A percentile compares a stretch with the other conserved stretches of the same genome.
phyloP scores from a whole-genome alignment of 2,888 invertebrate species.

The Tiliacea citrago region DNA sequence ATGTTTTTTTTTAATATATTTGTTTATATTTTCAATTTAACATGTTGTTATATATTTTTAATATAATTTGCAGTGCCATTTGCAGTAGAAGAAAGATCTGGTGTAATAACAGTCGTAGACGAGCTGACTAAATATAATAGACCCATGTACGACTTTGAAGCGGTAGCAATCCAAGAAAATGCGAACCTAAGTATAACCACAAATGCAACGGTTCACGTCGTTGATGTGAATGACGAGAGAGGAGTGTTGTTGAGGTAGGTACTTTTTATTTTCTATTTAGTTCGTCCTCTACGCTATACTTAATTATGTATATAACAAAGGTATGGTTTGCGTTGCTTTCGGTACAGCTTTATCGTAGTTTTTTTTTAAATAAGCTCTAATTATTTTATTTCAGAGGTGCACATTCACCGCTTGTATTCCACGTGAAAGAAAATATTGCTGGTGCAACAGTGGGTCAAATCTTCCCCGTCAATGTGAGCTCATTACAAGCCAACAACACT shows the following conservation, averaged over 20 bases:
- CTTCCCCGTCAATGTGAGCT: conserved; percentile 90
- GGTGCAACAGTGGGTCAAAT: conserved; percentile 94
- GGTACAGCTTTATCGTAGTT: no score
- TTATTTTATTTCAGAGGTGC: conserved; percentile 90
- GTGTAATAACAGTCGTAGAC: conserved; percentile 96
- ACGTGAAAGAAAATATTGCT: conserved; percentile 94
- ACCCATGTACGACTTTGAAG: conserved; percentile 95
- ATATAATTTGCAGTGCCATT: conserved; percentile 94
- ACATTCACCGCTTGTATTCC: conserved; percentile 93
- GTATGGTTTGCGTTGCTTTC: no score
- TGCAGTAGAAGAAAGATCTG: conserved; percentile 96
- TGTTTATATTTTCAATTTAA: not conserved
- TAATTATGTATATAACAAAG: no score
- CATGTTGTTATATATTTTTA: not conserved
- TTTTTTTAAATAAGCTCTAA: no score
- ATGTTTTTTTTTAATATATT: not conserved
- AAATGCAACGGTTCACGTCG: conserved; percentile 96
- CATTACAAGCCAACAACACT: conserved; percentile 75
- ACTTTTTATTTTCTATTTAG: no score
- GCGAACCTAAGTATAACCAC: conserved; percentile 93
- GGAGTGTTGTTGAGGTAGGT: conserved; percentile 92
- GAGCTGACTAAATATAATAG: conserved; percentile 93
- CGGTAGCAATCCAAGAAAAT: conserved; percentile 93
- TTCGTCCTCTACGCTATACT: no score
- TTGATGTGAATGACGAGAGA: conserved; percentile 93